A percentile compares a stretch with the other conserved stretches of the same genome.
Evolutionary conservation across 2,113 vertebrate genomes (phyloP).

Genomic region (Tragulus kanchil): DNA sequence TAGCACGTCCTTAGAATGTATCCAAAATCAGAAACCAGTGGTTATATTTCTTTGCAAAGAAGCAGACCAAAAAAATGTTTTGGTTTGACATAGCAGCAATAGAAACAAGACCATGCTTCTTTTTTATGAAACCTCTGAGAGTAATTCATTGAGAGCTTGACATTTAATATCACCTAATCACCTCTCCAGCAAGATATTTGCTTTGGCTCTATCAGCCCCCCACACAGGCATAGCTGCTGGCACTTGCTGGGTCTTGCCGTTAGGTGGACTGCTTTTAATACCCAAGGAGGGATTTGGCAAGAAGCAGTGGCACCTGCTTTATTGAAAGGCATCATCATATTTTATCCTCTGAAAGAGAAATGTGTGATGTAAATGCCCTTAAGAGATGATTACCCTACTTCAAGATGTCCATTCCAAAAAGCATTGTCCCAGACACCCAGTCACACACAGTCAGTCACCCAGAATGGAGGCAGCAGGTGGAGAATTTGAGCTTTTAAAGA

Average conservation of each 20-base stretch:
- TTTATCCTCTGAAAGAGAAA: constrained; percentile 68
- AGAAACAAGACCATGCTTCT: constrained; percentile 79
- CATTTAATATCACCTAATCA: constrained; percentile 87
- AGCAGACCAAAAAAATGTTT: constrained; percentile 76
- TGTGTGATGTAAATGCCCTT: neutral
- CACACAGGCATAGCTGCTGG: constrained; percentile 67
- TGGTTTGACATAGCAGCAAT: constrained; percentile 68
- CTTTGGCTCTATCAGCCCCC: constrained; percentile 77
- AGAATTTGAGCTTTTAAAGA: constrained; percentile 64
- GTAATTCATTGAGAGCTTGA: constrained; percentile 87
- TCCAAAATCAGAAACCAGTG: constrained; percentile 81
- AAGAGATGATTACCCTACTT: constrained; percentile 56
- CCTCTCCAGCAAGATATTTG: constrained; percentile 83
- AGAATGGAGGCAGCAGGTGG: constrained; percentile 67
- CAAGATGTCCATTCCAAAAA: constrained; percentile 62
- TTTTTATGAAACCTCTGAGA: constrained; percentile 82
- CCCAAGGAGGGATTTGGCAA: constrained; percentile 64
- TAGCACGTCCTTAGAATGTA: constrained; percentile 77
- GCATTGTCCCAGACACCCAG: neutral
- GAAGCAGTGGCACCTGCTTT: constrained; percentile 56
- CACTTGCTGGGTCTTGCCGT: constrained; percentile 16
- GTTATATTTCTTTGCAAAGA: constrained; percentile 78
- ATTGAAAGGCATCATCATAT: constrained; percentile 69
- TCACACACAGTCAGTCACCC: constrained; percentile 50
- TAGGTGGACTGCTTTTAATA: constrained; percentile 70